A percentile compares a stretch with the other conserved stretches of the same genome.
Evolutionary conservation across 2,888 invertebrate species (phyloP).

Genomic region (Eumerus sabulonum): DNA sequence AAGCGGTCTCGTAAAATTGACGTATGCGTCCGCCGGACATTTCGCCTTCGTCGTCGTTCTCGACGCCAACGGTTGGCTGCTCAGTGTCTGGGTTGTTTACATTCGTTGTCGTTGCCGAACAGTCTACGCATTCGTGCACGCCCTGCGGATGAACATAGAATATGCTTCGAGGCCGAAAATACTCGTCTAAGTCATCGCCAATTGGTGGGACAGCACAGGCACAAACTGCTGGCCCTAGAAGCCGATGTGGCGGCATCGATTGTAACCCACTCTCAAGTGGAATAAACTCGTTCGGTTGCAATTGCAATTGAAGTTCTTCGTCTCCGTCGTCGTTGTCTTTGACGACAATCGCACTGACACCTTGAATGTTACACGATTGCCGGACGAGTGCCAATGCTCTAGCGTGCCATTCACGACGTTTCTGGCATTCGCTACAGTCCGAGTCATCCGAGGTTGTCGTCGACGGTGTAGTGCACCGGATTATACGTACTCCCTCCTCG

Average conservation of each 20-base stretch:
- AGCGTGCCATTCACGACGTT: constrained; percentile 79
- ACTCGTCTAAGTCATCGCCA: constrained; percentile 83
- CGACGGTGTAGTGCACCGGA: constrained; percentile 79
- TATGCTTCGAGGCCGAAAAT: constrained; percentile 84
- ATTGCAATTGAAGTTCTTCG: constrained; percentile 69
- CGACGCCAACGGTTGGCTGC: constrained; percentile 28
- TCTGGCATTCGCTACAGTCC: constrained; percentile 79
- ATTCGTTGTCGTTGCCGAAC: constrained; percentile 70
- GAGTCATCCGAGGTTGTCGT: constrained; percentile 79
- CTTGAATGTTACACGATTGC: constrained; percentile 78
- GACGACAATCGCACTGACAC: constrained; percentile 67
- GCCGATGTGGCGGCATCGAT: constrained; percentile 87
- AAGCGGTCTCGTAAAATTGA: constrained; percentile 93
- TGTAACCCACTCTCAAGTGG: constrained; percentile 72
- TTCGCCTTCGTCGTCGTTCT: constrained; percentile 76
- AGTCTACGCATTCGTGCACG: constrained; percentile 81
- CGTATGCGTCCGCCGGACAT: constrained; percentile 82
- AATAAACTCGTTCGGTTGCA: constrained; percentile 70
- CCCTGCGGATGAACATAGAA: constrained; percentile 85
- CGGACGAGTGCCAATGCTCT: constrained; percentile 78
- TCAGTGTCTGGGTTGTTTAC: constrained; percentile 52
- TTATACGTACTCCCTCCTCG: constrained; percentile 83
- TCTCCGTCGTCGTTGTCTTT: constrained; percentile 25
- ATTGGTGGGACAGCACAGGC: constrained; percentile 83
- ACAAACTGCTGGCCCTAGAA: constrained; percentile 84